phyloP scores from a whole-genome alignment of 2,888 invertebrate genomes.

The Nymphalis polychloros region DNA sequence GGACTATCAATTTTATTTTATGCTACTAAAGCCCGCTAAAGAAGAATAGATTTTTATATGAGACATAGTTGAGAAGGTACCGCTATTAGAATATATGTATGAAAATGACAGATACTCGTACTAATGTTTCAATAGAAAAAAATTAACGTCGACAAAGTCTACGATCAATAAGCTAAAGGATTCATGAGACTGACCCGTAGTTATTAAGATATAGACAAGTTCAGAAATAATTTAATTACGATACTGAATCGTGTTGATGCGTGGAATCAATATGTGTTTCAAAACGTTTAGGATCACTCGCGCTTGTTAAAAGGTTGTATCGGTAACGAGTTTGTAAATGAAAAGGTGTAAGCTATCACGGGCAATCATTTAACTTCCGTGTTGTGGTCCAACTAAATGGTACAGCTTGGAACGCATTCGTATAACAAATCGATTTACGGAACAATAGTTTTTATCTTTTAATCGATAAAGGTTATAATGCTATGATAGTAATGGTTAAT shows the following conservation, averaged over 20 bases:
- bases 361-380: constrained; percentile 28
- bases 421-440: not conserved
- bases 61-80: no score
- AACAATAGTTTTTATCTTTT: not conserved
- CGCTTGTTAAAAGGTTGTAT: constrained; percentile 2
- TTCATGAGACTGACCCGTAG: no score
- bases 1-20: no score
- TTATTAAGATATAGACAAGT: no score
- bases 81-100: no score
- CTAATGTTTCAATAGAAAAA: no score
- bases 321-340: constrained; percentile 6
- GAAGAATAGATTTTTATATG: no score
- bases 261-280: not conserved
- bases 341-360: constrained; percentile 28
- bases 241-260: not conserved
- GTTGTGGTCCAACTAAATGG: constrained; percentile 26
- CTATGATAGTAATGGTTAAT: not conserved
- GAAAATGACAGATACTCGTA: no score
- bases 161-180: no score
- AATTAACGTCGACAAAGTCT: no score
- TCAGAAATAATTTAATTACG: no score
- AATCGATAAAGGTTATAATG: not conserved
- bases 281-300: not conserved
- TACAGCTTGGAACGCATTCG: constrained; percentile 6
- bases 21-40: no score